phyloP scores from a whole-genome alignment of 1,140 invertebrate genomes.

The Formica selysi region DNA sequence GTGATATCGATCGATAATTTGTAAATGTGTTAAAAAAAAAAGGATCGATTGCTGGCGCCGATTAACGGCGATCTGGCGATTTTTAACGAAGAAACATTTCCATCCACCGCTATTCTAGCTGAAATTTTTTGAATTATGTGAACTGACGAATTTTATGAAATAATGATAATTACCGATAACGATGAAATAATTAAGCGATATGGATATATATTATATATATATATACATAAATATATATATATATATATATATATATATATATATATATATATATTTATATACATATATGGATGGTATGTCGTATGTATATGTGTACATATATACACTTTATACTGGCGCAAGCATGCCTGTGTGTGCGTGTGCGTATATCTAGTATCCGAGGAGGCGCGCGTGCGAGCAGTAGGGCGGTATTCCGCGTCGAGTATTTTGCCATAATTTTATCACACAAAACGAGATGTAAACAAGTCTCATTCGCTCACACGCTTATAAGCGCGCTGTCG shows the following conservation, averaged over 20 bases:
- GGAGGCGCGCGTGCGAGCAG: constrained; percentile 64
- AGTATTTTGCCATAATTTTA: constrained; percentile 49
- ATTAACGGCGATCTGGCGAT: constrained; percentile 67
- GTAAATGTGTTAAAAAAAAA: constrained; percentile 78
- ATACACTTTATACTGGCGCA: constrained; percentile 83
- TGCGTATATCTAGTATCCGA: constrained; percentile 79
- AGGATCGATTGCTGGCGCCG: constrained; percentile 65
- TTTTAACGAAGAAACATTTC: constrained; percentile 82
- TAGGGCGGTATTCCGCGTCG: constrained; percentile 32
- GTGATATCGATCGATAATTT: constrained; percentile 72
- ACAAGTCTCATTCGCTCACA: constrained; percentile 35
- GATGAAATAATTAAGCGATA: constrained; percentile 78
- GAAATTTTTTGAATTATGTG: constrained; percentile 75
- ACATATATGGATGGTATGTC: constrained; percentile 82
- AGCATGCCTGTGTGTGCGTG: constrained; percentile 76
- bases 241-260: constrained; percentile 85
- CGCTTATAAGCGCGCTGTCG: constrained; percentile 41
- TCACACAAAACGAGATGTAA: constrained; percentile 40
- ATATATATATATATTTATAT: constrained; percentile 18
- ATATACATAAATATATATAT: constrained; percentile 68
- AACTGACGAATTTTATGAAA: constrained; percentile 79
- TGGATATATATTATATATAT: no score
- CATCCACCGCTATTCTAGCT: constrained; percentile 80
- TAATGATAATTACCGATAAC: constrained; percentile 80
- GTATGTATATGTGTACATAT: constrained; percentile 86